Conservation (phyloP, 2,888 invertebrate genomes). For the Clanis bilineata region DNA sequence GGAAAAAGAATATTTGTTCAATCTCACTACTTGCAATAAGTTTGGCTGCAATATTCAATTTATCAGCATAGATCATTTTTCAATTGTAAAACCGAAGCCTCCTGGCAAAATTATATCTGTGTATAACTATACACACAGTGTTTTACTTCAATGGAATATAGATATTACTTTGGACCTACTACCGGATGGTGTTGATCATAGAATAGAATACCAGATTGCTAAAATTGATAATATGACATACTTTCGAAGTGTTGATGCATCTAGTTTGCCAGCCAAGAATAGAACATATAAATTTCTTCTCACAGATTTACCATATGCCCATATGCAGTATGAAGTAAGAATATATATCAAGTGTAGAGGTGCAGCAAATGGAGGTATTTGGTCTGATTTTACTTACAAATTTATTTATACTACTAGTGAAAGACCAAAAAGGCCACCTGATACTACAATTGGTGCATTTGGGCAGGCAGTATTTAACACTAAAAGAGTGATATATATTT, state of each 20-base stretch:
- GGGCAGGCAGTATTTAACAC: slow-evolving; percentile 80
- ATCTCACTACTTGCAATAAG: slow-evolving; percentile 82
- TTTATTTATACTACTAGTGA: slow-evolving; percentile 84
- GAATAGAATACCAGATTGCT: slow-evolving; percentile 73
- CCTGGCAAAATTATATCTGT: slow-evolving; percentile 52
- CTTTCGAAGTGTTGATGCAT: slow-evolving; percentile 67
- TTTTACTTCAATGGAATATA: slow-evolving; percentile 61
- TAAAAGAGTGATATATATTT: slow-evolving; percentile 85
- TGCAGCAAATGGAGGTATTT: slow-evolving; percentile 82
- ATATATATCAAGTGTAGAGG: slow-evolving; percentile 84
- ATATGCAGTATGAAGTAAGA: slow-evolving; percentile 87
- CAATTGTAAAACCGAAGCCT: slow-evolving; percentile 65
- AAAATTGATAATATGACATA: slow-evolving; percentile 68
- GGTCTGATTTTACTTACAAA: slow-evolving; percentile 86
- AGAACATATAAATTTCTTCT: slow-evolving; percentile 70
- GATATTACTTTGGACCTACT: slow-evolving; percentile 64
- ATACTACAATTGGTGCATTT: slow-evolving; percentile 88
- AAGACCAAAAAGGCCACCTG: slow-evolving; percentile 85
- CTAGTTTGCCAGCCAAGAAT: slow-evolving; percentile 54
- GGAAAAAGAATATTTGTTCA: slow-evolving; percentile 78
- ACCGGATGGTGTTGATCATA: slow-evolving; percentile 60
- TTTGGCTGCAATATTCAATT: slow-evolving; percentile 80
- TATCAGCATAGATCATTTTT: slow-evolving; percentile 83
- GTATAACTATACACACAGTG: slow-evolving; percentile 58
- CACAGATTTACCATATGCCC: slow-evolving; percentile 83